phyloP scores from a whole-genome alignment of 2,888 invertebrate species.

The Agonopterix heracliana region DNA sequence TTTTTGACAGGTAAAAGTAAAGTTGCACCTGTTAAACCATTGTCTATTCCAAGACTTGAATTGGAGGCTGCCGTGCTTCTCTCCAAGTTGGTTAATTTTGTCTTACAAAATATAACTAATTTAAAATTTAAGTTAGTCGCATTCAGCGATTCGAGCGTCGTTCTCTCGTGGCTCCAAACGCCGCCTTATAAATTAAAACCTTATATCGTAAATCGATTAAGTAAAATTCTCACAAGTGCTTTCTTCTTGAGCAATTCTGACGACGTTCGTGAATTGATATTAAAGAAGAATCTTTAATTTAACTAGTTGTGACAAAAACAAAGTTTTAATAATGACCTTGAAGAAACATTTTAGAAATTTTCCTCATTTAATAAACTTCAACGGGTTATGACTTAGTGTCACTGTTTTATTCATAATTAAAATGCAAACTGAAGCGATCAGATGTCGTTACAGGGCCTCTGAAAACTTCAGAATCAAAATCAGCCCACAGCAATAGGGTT shows the following conservation, averaged over 20 bases:
- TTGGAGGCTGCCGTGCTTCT: constrained; percentile 2
- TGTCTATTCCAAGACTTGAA: constrained; percentile 2
- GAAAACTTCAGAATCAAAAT: background rate
- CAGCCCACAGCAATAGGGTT: background rate
- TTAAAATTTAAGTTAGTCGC: background rate
- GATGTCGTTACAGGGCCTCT: background rate
- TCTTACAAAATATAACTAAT: background rate
- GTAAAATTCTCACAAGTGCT: too few relatives aligned
- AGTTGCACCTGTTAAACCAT: background rate
- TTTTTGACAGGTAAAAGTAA: background rate
- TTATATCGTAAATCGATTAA: too few relatives aligned
- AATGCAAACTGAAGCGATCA: background rate
- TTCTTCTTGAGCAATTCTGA: too few relatives aligned
- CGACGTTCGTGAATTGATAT: too few relatives aligned
- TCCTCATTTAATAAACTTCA: constrained; percentile 5
- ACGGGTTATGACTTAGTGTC: background rate
- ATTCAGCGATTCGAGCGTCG: constrained; percentile 4
- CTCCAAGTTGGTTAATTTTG: constrained; percentile 1
- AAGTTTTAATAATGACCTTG: too few relatives aligned
- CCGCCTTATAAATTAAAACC: constrained; percentile 6
- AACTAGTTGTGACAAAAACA: too few relatives aligned
- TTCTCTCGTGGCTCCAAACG: constrained; percentile 10
- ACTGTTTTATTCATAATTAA: background rate
- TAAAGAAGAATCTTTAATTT: too few relatives aligned
- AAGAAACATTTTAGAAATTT: too few relatives aligned